Conservation (phyloP, 2,113 vertebrate species). For the Lates calcarifer region DNA sequence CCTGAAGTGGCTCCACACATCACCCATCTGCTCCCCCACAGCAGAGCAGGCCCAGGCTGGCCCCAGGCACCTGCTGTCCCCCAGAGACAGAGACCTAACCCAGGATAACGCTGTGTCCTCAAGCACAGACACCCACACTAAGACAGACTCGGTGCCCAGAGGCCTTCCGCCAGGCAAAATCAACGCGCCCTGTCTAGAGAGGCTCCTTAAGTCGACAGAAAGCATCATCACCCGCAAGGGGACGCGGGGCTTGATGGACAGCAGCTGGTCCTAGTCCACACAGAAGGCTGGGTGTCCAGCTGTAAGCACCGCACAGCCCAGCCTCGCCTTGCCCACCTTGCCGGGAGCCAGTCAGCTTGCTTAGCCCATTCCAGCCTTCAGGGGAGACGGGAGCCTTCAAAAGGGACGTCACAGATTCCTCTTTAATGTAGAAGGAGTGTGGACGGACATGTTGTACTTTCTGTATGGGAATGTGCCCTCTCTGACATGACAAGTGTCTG, state of each 20-base stretch:
- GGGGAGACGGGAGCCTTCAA: slow-evolving; percentile 66
- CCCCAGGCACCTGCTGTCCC: slow-evolving; percentile 69
- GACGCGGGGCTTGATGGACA: slow-evolving; percentile 68
- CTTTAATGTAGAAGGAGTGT: slow-evolving; percentile 56
- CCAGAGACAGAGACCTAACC: slow-evolving; percentile 78
- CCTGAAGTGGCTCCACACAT: slow-evolving; percentile 86
- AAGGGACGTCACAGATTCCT: slow-evolving; percentile 65
- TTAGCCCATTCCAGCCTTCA: slow-evolving; percentile 82
- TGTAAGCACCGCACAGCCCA: slow-evolving; percentile 35
- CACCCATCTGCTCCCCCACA: slow-evolving; percentile 83
- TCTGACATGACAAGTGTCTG: slow-evolving; percentile 71
- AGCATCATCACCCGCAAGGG: slow-evolving; percentile 84
- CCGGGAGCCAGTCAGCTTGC: slow-evolving; percentile 65
- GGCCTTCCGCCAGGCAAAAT: slow-evolving; percentile 82
- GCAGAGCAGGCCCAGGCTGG: slow-evolving; percentile 77
- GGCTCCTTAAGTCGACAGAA: slow-evolving; percentile 86
- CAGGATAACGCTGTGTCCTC: slow-evolving; percentile 87
- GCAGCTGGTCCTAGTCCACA: slow-evolving; percentile 81
- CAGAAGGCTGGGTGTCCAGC: slow-evolving; percentile 57
- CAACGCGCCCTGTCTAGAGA: slow-evolving; percentile 86
- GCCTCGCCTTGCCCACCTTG: slow-evolving; percentile 55
- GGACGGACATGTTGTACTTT: slow-evolving; percentile 65
- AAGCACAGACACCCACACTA: slow-evolving; percentile 79
- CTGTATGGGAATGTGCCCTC: slow-evolving; percentile 64
- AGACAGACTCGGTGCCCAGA: slow-evolving; percentile 70